Conservation (phyloP, 2,113 vertebrate species). For the Peromyscus californicus region DNA sequence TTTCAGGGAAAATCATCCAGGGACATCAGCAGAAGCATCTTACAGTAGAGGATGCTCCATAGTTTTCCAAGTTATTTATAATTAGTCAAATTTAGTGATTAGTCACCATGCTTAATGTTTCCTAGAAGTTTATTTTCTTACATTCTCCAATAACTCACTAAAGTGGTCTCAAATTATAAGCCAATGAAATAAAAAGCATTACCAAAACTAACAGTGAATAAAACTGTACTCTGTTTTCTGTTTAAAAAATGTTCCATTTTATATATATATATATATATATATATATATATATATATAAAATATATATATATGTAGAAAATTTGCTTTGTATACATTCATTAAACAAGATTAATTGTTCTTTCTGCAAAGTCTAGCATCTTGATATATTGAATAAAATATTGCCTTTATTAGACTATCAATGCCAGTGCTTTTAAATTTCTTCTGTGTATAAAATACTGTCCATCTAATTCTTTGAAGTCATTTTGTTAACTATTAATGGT, state of each 20-base stretch:
- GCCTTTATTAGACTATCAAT: not conserved
- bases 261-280: not conserved
- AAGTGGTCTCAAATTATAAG: not conserved
- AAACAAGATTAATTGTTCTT: not conserved
- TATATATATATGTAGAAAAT: not conserved
- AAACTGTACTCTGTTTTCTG: not conserved
- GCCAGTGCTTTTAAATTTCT: not conserved
- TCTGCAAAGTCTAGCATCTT: not conserved
- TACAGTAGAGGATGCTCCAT: not conserved
- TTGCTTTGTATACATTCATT: not conserved
- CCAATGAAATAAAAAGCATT: not conserved
- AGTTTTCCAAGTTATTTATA: not conserved
- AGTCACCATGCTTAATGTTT: not conserved
- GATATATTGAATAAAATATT: not conserved
- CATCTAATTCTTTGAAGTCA: not conserved
- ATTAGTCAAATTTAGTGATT: not conserved
- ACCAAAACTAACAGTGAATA: conserved; percentile 32
- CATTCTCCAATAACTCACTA: not conserved
- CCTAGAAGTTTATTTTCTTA: not conserved
- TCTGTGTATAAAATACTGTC: not conserved
- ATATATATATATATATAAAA: not conserved
- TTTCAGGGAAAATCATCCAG: not conserved
- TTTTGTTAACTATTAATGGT: not conserved
- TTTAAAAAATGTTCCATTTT: not conserved
- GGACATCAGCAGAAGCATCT: not conserved